Conservation (phyloP, 2,797 vertebrate species). For the Melanotaenia parkinsoni region DNA sequence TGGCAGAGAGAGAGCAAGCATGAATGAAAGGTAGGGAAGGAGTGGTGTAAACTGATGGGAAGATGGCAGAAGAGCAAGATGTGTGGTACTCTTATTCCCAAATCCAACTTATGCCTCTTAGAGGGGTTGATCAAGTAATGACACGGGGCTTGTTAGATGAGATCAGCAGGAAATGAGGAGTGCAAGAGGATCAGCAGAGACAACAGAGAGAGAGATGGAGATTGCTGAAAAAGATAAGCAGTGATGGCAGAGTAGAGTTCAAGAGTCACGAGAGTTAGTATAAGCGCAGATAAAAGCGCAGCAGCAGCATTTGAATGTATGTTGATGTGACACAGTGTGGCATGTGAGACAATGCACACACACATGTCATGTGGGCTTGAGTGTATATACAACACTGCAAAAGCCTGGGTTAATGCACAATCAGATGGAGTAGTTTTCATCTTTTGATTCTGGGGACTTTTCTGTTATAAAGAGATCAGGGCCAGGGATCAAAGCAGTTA, state of each 20-base stretch:
- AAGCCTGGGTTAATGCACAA: conserved; percentile 49
- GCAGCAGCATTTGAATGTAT: conserved; percentile 5
- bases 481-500: conserved; percentile 63
- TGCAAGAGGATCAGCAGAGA: conserved; percentile 57
- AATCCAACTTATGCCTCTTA: conserved; percentile 68
- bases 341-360: conserved; percentile 17
- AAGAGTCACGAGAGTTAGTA: conserved; percentile 42
- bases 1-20: conserved; percentile 54
- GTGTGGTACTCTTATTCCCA: conserved; percentile 34
- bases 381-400: background rate
- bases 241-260: conserved; percentile 49
- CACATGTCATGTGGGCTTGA: conserved; percentile 5
- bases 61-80: conserved; percentile 23
- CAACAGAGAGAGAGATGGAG: conserved; percentile 37
- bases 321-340: conserved; percentile 6
- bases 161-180: conserved; percentile 67
- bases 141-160: conserved; percentile 72
- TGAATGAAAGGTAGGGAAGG: conserved; percentile 43
- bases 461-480: conserved; percentile 62
- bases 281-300: conserved; percentile 38
- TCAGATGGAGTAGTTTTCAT: conserved; percentile 66
- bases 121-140: conserved; percentile 66
- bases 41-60: conserved; percentile 32
- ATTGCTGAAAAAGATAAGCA: conserved; percentile 55
- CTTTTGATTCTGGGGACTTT: conserved; percentile 52